Evolutionary conservation across 1,140 invertebrate species (phyloP).

Genomic region (Forficula auricularia): DNA sequence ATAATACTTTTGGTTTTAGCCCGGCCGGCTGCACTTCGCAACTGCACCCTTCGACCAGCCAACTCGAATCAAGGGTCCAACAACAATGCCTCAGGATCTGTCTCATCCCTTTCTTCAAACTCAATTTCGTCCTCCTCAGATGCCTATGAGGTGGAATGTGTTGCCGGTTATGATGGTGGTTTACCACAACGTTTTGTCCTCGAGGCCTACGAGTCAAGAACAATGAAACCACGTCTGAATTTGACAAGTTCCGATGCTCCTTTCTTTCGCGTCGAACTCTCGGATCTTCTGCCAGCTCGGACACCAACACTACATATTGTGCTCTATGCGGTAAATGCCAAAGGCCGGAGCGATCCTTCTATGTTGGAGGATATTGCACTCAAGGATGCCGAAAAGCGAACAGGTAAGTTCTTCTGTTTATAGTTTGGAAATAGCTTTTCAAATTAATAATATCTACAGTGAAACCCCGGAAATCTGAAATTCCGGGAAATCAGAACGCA

Average conservation of each 20-base stretch:
- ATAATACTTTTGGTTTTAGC: constrained; percentile 25
- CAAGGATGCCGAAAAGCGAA: constrained; percentile 68
- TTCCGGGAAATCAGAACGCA: no score
- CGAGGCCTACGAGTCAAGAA: constrained; percentile 56
- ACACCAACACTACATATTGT: constrained; percentile 50
- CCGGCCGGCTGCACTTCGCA: constrained; percentile 59
- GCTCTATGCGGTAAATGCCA: constrained; percentile 70
- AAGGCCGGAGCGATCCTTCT: constrained; percentile 63
- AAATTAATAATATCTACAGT: no score
- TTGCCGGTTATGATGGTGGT: constrained; percentile 66
- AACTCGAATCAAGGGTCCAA: constrained; percentile 35
- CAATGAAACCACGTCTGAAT: constrained; percentile 49
- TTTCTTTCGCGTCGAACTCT: constrained; percentile 47
- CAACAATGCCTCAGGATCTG: no score
- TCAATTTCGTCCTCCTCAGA: constrained; percentile 27
- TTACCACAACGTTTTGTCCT: constrained; percentile 62
- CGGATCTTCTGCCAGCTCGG: constrained; percentile 39
- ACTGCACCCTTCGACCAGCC: constrained; percentile 59
- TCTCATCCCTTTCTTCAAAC: no score
- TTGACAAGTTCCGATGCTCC: constrained; percentile 37
- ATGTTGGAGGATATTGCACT: constrained; percentile 69
- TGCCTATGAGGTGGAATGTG: constrained; percentile 51
- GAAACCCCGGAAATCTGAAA: no score
- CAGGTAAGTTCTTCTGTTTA: constrained; percentile 57
- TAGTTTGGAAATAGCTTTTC: no score